Evolutionary conservation across 2,888 invertebrate species (phyloP).

Genomic region (Trilocha varians): DNA sequence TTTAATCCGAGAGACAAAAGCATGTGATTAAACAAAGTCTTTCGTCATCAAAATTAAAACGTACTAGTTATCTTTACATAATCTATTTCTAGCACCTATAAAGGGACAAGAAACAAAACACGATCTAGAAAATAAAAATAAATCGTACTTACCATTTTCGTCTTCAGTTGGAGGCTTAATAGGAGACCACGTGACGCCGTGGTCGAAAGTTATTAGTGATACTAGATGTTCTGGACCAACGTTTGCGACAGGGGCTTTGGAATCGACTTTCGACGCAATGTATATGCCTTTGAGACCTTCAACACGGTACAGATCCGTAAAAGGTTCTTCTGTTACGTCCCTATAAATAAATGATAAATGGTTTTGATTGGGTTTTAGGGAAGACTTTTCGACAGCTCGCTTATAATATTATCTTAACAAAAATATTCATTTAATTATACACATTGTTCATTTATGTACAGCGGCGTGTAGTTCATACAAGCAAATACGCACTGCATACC

Average conservation of each 20-base stretch:
- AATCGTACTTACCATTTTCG: conserved; percentile 65
- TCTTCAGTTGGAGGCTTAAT: conserved; percentile 81
- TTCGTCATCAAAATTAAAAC: too few relatives aligned
- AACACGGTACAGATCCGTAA: conserved; percentile 91
- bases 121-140: too few relatives aligned
- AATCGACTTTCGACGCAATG: conserved; percentile 85
- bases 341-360: conserved; percentile 52
- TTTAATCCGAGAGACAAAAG: too few relatives aligned
- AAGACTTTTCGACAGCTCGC: neutral
- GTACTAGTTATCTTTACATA: too few relatives aligned
- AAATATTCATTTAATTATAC: too few relatives aligned
- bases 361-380: neutral
- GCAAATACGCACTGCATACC: too few relatives aligned
- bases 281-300: conserved; percentile 91
- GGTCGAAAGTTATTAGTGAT: conserved; percentile 88
- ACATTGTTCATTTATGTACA: too few relatives aligned
- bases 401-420: too few relatives aligned
- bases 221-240: conserved; percentile 83
- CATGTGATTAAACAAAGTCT: too few relatives aligned
- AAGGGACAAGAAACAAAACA: too few relatives aligned
- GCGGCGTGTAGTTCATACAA: too few relatives aligned
- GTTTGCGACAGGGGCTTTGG: conserved; percentile 65
- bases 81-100: too few relatives aligned
- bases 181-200: conserved; percentile 87
- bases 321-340: conserved; percentile 84